These are phyloP conservation scores for Phalacrocorax brasilianus DNA, from an alignment of 2,113 vertebrate species.

Conservation along the genomic window DNA sequence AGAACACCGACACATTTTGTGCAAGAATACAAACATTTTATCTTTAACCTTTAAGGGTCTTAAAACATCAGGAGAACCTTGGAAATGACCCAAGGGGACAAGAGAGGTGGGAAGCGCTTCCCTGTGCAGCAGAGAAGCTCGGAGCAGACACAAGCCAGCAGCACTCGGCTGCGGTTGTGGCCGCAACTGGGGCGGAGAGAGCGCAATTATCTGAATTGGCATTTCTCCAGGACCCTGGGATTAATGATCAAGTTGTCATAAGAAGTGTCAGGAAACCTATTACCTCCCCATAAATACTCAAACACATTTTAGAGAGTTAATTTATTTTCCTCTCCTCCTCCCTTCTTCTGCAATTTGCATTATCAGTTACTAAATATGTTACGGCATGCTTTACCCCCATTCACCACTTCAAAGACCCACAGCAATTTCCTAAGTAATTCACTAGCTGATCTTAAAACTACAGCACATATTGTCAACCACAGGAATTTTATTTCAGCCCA, in stretches of 20 bases:
- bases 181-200: not conserved
- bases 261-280: not conserved
- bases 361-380: not conserved
- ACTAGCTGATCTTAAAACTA: not conserved
- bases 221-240: not conserved
- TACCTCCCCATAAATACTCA: not conserved
- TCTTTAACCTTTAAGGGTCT: not conserved
- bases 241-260: not conserved
- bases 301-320: not conserved
- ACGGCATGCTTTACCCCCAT: not conserved
- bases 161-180: rapidly evolving
- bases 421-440: not conserved
- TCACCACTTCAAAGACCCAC: not conserved
- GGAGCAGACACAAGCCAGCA: not conserved
- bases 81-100: not conserved
- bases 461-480: not conserved
- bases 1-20: rapidly evolving
- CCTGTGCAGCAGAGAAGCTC: rapidly evolving
- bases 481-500: slow-evolving; percentile 22
- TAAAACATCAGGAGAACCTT: not conserved
- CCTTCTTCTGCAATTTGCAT: not conserved
- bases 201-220: not conserved
- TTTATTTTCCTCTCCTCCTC: slow-evolving; percentile 8
- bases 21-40: not conserved
- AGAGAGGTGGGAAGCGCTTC: not conserved